phyloP scores from a whole-genome alignment of 2,113 vertebrate species.

The Talpa occidentalis region DNA sequence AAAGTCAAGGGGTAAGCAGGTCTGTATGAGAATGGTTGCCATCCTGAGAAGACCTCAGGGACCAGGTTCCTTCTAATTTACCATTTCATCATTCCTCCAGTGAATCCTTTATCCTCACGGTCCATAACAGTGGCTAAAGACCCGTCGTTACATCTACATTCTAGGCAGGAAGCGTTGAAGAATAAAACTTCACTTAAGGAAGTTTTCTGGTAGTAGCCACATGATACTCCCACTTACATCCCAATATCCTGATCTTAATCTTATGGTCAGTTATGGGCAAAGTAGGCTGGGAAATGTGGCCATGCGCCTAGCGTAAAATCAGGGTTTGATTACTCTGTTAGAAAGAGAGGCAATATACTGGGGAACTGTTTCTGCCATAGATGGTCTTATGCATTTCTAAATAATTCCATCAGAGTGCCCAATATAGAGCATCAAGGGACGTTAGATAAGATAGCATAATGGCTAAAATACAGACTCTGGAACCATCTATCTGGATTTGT shows the following conservation, averaged over 20 bases:
- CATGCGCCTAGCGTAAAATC: not conserved
- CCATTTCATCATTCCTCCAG: not conserved
- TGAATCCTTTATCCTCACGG: not conserved
- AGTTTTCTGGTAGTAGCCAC: not conserved
- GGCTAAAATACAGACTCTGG: not conserved
- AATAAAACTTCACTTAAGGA: conserved; percentile 14
- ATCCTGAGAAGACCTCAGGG: not conserved
- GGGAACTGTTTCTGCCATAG: not conserved
- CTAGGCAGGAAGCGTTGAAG: conserved; percentile 28
- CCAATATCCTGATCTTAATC: conserved; percentile 31
- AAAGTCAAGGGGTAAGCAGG: not conserved
- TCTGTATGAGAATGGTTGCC: not conserved
- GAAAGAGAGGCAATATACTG: not conserved
- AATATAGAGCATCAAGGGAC: not conserved
- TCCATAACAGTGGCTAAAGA: not conserved
- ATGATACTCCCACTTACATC: not conserved
- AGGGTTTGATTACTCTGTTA: not conserved
- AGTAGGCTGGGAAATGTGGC: not conserved
- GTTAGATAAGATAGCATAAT: not conserved
- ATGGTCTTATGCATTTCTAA: not conserved
- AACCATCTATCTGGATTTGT: not conserved
- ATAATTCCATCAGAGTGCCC: not conserved
- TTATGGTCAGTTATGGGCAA: not conserved
- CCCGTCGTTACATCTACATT: not conserved
- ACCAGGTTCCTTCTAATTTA: not conserved